phyloP scores from a whole-genome alignment of 1,140 invertebrate species.

The Littorina saxatilis region DNA sequence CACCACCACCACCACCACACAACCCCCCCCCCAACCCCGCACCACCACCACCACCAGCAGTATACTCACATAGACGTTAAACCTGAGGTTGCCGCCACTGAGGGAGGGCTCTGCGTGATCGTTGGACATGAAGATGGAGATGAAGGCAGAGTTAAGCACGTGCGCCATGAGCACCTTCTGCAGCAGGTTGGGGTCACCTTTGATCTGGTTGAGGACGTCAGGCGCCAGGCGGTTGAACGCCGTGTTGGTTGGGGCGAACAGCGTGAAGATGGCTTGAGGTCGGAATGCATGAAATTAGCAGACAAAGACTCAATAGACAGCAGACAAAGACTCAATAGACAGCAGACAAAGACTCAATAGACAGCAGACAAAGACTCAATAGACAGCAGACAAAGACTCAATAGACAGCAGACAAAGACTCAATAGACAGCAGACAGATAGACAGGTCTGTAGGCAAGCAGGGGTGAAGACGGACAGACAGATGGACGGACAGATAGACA shows the following conservation, averaged over 20 bases:
- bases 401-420: too few relatives aligned
- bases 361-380: too few relatives aligned
- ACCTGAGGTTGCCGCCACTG: neutral
- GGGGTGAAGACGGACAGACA: too few relatives aligned
- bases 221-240: neutral
- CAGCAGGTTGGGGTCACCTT: conserved; percentile 7
- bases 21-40: too few relatives aligned
- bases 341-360: too few relatives aligned
- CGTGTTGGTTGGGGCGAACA: conserved; percentile 5
- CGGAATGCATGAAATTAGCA: too few relatives aligned
- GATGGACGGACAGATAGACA: neutral
- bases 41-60: neutral
- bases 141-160: conserved; percentile 2
- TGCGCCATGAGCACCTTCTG: conserved; percentile 13
- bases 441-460: too few relatives aligned
- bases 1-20: too few relatives aligned
- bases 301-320: too few relatives aligned
- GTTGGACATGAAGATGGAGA: conserved; percentile 10
- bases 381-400: too few relatives aligned
- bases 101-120: neutral
- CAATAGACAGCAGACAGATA: too few relatives aligned
- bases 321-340: too few relatives aligned
- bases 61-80: conserved; percentile 8
- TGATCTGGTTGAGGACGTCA: neutral
- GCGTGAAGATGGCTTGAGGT: conserved; percentile 10